Percentiles rank a stretch among this genome's conserved stretches.
Conservation (phyloP, 2,113 vertebrate species). For the Aptenodytes forsteri region DNA sequence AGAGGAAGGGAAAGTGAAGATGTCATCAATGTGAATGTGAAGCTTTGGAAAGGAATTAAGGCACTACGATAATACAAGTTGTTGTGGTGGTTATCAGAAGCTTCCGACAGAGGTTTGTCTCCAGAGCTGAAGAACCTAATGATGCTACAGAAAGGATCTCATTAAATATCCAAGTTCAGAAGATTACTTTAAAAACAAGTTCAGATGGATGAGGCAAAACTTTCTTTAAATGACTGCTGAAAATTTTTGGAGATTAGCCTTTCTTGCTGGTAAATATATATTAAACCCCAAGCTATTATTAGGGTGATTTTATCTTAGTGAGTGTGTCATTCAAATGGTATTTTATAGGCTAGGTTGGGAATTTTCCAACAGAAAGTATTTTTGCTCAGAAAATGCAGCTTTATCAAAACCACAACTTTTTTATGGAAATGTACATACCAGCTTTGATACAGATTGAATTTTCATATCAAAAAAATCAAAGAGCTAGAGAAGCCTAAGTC, state of each 20-base stretch:
- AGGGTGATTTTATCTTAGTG: background rate
- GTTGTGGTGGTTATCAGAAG: background rate
- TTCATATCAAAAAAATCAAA: slow-evolving; percentile 21
- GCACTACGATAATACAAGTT: background rate
- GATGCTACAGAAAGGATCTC: background rate
- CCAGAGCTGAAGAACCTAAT: background rate
- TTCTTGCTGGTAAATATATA: background rate
- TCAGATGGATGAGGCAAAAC: background rate
- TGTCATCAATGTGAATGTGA: background rate
- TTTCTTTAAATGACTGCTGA: background rate
- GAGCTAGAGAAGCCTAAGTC: background rate
- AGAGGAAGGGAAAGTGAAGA: background rate
- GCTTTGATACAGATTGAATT: slow-evolving; percentile 22
- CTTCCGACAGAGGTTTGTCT: background rate
- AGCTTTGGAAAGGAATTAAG: background rate
- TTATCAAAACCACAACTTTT: background rate
- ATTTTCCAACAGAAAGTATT: background rate
- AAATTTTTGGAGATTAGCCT: background rate
- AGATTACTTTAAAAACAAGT: background rate
- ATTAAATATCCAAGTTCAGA: background rate
- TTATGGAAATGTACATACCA: background rate
- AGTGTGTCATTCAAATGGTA: background rate
- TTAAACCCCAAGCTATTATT: background rate
- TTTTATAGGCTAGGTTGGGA: background rate
- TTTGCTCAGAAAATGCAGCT: slow-evolving; percentile 1